Conservation (phyloP, 2,888 invertebrate species). For the Limenitis camilla region DNA sequence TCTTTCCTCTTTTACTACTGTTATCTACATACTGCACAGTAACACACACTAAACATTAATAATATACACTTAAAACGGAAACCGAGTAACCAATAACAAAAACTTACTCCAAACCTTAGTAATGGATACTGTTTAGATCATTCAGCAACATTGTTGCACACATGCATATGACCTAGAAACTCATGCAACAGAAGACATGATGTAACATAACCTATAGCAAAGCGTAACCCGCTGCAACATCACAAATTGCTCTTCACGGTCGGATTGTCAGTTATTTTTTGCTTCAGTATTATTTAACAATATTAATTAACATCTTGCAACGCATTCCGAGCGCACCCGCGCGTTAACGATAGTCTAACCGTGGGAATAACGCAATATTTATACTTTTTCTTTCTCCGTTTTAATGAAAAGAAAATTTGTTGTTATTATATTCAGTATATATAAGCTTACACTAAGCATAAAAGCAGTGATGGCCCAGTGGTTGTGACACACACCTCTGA, state of each 20-base stretch:
- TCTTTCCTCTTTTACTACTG: no score
- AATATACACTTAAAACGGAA: no score
- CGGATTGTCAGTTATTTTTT: slow-evolving; percentile 16
- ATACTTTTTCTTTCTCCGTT: not conserved
- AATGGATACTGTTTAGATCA: no score
- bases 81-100: no score
- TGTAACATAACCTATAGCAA: slow-evolving; percentile 12
- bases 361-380: slow-evolving; percentile 28
- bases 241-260: slow-evolving; percentile 14
- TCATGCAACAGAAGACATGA: not conserved
- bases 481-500: no score
- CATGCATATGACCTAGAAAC: slow-evolving; percentile 15
- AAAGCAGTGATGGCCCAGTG: no score
- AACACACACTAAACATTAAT: no score
- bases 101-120: no score
- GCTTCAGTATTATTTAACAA: slow-evolving; percentile 21
- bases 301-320: slow-evolving; percentile 29
- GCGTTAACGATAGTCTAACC: slow-evolving; percentile 26
- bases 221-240: slow-evolving; percentile 14
- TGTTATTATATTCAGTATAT: not conserved
- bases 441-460: not conserved
- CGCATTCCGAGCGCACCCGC: slow-evolving; percentile 29
- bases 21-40: no score
- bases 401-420: no score
- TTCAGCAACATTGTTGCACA: not conserved